Evolutionary conservation across 2,888 invertebrate species (phyloP).

Genomic region (Papilio demoleus): DNA sequence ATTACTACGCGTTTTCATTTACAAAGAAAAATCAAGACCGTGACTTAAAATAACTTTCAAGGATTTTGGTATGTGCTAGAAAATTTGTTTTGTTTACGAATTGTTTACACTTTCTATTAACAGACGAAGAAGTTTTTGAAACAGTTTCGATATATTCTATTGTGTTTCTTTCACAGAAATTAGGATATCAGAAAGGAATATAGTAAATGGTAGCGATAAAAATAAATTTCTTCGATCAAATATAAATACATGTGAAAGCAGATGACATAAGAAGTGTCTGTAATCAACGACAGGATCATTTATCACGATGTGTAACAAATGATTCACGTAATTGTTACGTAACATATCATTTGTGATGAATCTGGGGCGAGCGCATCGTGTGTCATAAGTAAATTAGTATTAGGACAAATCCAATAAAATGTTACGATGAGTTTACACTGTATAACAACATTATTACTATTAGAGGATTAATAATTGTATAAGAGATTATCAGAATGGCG

Average conservation of each 20-base stretch:
- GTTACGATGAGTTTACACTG: not conserved
- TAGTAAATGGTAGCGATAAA: too few relatives aligned
- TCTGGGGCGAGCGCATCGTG: slow-evolving; percentile 16
- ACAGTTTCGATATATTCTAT: too few relatives aligned
- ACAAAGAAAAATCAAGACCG: not conserved
- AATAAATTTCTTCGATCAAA: not conserved
- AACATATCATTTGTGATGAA: slow-evolving; percentile 2
- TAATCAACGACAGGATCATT: slow-evolving; percentile 10
- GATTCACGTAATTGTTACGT: slow-evolving; percentile 19
- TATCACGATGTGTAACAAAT: slow-evolving; percentile 22
- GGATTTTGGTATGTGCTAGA: not conserved
- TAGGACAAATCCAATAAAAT: slow-evolving; percentile 10
- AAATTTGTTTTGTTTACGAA: not conserved
- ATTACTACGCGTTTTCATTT: slow-evolving; percentile 8
- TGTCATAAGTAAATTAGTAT: slow-evolving; percentile 17
- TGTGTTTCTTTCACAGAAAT: not conserved
- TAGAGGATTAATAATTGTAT: too few relatives aligned
- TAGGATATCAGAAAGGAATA: too few relatives aligned
- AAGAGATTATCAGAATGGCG: too few relatives aligned
- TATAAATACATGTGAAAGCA: slow-evolving; percentile 10
- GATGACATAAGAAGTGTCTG: slow-evolving; percentile 11
- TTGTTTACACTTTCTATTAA: not conserved
- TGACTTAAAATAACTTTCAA: not conserved
- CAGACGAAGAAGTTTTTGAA: not conserved
- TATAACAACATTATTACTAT: not conserved